Percentiles rank a stretch among this genome's conserved stretches.
These are phyloP conservation scores for Mythimna loreyi DNA, from an alignment of 2,888 invertebrate genomes.

Conservation along the genomic window DNA sequence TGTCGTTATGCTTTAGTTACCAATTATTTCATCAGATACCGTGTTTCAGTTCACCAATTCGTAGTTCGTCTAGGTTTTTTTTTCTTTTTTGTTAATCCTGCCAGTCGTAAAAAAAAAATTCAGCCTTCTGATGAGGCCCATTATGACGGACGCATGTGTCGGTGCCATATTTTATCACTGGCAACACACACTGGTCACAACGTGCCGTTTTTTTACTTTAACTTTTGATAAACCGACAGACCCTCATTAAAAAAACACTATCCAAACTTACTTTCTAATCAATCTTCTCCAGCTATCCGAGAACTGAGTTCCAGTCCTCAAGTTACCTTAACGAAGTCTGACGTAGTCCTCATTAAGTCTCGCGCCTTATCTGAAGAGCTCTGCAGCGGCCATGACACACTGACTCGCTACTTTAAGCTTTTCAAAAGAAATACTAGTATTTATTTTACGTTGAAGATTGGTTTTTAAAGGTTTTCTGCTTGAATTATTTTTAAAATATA, in stretches of 20 bases:
- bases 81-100: too few species aligned
- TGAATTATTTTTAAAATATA: constrained; percentile 36
- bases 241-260: constrained; percentile 9
- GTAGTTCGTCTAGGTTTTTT: neutral
- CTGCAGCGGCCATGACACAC: constrained; percentile 80
- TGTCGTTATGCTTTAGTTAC: too few species aligned
- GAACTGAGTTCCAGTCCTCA: constrained; percentile 35
- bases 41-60: too few species aligned
- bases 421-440: constrained; percentile 47
- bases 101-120: too few species aligned
- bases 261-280: neutral
- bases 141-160: too few species aligned
- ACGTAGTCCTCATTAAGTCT: constrained; percentile 75
- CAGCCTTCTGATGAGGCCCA: too few species aligned
- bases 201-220: too few species aligned
- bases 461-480: constrained; percentile 22
- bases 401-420: constrained; percentile 71
- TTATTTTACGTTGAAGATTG: constrained; percentile 45
- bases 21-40: too few species aligned
- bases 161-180: too few species aligned
- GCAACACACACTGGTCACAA: too few species aligned
- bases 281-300: neutral
- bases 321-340: constrained; percentile 63
- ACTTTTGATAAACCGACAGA: too few species aligned
- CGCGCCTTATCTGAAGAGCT: constrained; percentile 73